Evolutionary conservation across 23 tunicate genomes (phyloP).

Genomic region (Styela plicata): DNA sequence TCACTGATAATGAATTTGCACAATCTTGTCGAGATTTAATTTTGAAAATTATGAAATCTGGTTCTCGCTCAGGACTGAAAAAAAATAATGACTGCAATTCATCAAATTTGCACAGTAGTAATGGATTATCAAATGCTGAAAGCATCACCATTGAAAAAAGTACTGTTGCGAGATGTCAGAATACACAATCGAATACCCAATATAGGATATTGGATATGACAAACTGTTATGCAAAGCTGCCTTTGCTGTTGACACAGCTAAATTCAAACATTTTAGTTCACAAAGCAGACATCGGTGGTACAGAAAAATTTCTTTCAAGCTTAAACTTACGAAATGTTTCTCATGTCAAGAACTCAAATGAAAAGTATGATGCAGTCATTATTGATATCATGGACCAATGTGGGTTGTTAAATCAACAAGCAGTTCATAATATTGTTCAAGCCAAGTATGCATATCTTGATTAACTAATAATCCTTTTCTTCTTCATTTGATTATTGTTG

Average conservation of each 20-base stretch:
- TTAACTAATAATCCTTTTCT: no score
- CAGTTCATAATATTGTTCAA: neutral
- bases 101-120: neutral
- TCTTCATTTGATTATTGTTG: no score
- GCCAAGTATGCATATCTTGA: neutral
- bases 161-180: neutral
- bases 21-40: neutral
- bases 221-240: neutral
- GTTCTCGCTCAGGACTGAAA: neutral
- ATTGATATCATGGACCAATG: conserved; percentile 7
- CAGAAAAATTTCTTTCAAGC: neutral
- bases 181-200: neutral
- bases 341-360: neutral
- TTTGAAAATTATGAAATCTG: neutral
- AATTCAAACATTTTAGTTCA: neutral
- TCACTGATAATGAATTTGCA: neutral
- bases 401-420: neutral
- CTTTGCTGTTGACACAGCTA: neutral
- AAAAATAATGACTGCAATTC: neutral
- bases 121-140: neutral
- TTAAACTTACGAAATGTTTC: neutral
- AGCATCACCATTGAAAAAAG: neutral
- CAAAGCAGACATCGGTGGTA: neutral
- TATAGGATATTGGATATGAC: neutral
- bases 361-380: conserved; percentile 4